Evolutionary conservation across 92 coral and sea anemone genomes (phyloP).

Genomic region (Nematostella vectensis): DNA sequence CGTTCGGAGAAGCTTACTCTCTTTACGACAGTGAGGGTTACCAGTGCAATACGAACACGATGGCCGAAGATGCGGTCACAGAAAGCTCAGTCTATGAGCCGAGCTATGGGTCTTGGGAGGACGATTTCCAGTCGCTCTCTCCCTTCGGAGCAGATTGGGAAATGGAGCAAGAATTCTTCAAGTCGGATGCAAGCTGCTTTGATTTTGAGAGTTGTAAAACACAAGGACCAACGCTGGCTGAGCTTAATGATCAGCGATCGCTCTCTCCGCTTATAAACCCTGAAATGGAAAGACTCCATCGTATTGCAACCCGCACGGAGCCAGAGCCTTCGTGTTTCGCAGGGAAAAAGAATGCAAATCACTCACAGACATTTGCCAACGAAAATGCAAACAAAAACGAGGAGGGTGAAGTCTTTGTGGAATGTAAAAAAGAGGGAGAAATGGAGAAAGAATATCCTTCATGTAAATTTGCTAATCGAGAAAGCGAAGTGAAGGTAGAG

Average conservation of each 20-base stretch:
- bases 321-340: constrained; percentile 36
- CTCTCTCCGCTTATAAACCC: constrained; percentile 94
- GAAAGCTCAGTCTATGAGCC: constrained; percentile 23
- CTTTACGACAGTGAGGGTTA: constrained; percentile 39
- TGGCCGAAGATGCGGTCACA: constrained; percentile 42
- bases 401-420: not conserved
- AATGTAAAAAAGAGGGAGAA: not conserved
- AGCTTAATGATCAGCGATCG: constrained; percentile 85
- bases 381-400: not conserved
- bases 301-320: constrained; percentile 82
- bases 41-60: constrained; percentile 26
- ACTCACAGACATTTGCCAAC: not conserved
- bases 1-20: constrained; percentile 51
- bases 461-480: not conserved
- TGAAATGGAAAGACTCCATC: constrained; percentile 98
- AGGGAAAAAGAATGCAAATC: not conserved
- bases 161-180: constrained; percentile 85
- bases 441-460: not conserved
- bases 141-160: constrained; percentile 75
- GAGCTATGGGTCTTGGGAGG: constrained; percentile 46
- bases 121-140: constrained; percentile 47
- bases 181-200: constrained; percentile 19
- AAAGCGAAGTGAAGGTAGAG: not conserved
- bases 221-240: constrained; percentile 95
- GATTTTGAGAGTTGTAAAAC: constrained; percentile 58